Evolutionary conservation across 1,140 invertebrate genomes (phyloP).

Genomic region (Calycopis cecrops): DNA sequence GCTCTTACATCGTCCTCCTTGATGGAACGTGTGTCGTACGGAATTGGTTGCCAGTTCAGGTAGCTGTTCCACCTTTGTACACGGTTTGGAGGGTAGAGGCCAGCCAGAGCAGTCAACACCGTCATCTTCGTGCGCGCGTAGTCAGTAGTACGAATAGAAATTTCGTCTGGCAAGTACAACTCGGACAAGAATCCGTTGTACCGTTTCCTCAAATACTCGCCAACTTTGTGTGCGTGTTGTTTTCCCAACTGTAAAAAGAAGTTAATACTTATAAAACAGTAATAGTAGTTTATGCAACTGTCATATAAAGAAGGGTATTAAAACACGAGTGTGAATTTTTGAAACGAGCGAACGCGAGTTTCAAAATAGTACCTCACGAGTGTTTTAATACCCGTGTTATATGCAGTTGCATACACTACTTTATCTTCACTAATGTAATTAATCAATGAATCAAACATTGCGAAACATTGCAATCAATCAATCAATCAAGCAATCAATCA

Average conservation of each 20-base stretch:
- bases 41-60: slow-evolving; percentile 77
- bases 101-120: slow-evolving; percentile 73
- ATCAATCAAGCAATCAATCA: too few relatives aligned
- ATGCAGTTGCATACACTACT: too few relatives aligned
- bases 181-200: slow-evolving; percentile 59
- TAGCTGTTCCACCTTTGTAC: slow-evolving; percentile 67
- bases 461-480: too few relatives aligned
- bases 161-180: slow-evolving; percentile 67
- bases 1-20: slow-evolving; percentile 70
- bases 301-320: too few relatives aligned
- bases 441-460: too few relatives aligned
- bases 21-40: slow-evolving; percentile 60
- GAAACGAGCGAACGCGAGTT: too few relatives aligned
- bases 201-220: slow-evolving; percentile 53
- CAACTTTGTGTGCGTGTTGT: slow-evolving; percentile 59
- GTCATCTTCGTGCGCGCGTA: slow-evolving; percentile 79
- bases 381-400: too few relatives aligned
- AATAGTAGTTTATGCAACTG: too few relatives aligned
- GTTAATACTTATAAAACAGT: not conserved
- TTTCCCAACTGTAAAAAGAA: slow-evolving; percentile 64
- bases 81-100: slow-evolving; percentile 71
- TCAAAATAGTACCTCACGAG: too few relatives aligned
- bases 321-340: too few relatives aligned
- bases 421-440: too few relatives aligned
- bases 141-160: slow-evolving; percentile 73